Conservation (phyloP, 2,113 vertebrate genomes). For the Trinectes maculatus region DNA sequence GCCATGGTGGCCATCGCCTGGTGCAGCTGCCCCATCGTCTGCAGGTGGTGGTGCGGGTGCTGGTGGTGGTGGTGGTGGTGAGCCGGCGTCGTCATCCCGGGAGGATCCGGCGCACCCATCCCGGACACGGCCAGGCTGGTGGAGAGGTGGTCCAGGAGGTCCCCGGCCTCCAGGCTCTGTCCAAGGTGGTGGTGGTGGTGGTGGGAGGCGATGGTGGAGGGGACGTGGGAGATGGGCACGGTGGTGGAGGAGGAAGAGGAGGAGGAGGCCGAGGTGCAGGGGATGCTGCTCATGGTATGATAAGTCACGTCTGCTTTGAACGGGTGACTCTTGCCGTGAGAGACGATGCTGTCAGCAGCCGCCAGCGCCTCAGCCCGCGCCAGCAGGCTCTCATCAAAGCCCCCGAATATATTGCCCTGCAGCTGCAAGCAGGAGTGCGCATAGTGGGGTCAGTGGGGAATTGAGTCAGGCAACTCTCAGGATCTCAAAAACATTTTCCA, state of each 20-base stretch:
- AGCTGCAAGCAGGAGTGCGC: conserved; percentile 92
- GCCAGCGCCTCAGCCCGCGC: conserved; percentile 97
- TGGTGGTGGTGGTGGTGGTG: conserved; percentile 65
- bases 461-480: conserved; percentile 92
- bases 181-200: conserved; percentile 86
- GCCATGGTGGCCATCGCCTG: conserved; percentile 89
- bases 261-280: conserved; percentile 87
- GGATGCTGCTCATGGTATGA: conserved; percentile 95
- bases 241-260: conserved; percentile 83
- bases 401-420: conserved; percentile 98
- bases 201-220: conserved; percentile 83
- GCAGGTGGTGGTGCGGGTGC: conserved; percentile 74
- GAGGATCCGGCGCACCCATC: conserved; percentile 85
- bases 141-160: conserved; percentile 92
- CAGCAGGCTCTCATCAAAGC: conserved; percentile 98
- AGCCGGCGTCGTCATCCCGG: conserved; percentile 76
- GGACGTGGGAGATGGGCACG: conserved; percentile 85
- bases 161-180: conserved; percentile 87
- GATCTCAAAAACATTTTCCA: conserved; percentile 90
- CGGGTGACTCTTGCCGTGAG: conserved; percentile 91
- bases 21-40: conserved; percentile 89
- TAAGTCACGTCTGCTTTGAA: conserved; percentile 95
- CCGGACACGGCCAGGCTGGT: conserved; percentile 86
- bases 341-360: conserved; percentile 90
- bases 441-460: conserved; percentile 88